These are phyloP conservation scores for Danaus melanippus DNA, from an alignment of 1,140 invertebrate genomes.

Conservation along the genomic window DNA sequence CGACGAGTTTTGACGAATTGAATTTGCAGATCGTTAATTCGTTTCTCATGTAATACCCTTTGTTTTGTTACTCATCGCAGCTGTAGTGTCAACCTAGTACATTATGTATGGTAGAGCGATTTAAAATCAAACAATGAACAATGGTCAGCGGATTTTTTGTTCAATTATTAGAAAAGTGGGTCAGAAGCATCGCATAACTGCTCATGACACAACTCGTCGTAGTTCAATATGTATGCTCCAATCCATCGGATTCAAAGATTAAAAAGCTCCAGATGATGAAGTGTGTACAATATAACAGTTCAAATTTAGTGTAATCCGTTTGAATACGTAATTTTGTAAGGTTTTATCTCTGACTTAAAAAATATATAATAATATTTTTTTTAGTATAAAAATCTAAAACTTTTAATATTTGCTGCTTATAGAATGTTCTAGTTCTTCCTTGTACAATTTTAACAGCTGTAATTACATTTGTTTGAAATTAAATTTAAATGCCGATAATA, in stretches of 20 bases:
- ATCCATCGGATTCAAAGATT: conserved; percentile 26
- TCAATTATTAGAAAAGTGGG: conserved; percentile 40
- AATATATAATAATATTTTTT: no score
- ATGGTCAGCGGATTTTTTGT: conserved; percentile 41
- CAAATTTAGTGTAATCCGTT: no score
- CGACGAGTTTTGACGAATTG: conserved; percentile 22
- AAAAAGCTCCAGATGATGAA: conserved; percentile 7
- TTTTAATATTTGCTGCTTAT: no score
- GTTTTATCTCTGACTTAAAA: no score
- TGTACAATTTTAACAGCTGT: no score
- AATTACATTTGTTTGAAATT: no score
- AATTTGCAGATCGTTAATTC: conserved; percentile 11
- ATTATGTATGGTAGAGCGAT: conserved; percentile 17
- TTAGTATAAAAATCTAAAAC: no score
- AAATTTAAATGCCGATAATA: no score
- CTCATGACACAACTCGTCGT: conserved; percentile 48
- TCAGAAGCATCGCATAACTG: conserved; percentile 55
- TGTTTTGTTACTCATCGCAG: conserved; percentile 2
- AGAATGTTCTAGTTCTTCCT: no score
- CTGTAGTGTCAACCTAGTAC: conserved; percentile 8
- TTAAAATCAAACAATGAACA: conserved; percentile 27
- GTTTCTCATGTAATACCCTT: conserved; percentile 7
- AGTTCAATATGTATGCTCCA: conserved; percentile 38
- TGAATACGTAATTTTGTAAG: no score
- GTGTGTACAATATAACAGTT: neutral